These are phyloP conservation scores for Alouatta palliata DNA, from an alignment of 2,113 vertebrate genomes.

Conservation along the genomic window DNA sequence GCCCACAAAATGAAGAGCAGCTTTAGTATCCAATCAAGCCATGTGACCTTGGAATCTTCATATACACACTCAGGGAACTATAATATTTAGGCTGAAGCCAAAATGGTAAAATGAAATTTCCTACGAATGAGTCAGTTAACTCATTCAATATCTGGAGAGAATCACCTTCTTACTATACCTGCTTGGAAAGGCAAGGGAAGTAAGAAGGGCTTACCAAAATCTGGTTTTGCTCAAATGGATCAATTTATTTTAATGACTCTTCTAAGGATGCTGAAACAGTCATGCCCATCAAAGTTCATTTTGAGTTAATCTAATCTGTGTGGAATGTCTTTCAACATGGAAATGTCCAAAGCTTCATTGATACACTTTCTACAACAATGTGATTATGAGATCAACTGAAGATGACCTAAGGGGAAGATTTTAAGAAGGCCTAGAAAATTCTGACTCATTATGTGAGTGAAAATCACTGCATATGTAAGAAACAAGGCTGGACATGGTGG, in stretches of 20 bases:
- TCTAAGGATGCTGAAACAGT: background rate
- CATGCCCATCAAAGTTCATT: fast-evolving
- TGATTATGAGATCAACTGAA: too few species aligned
- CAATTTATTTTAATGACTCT: background rate
- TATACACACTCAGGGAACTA: background rate
- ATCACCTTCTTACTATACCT: fast-evolving
- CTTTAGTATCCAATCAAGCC: background rate
- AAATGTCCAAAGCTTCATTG: background rate
- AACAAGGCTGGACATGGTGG: too few species aligned
- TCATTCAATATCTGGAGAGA: background rate
- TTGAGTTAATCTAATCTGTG: fast-evolving
- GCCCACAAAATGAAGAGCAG: too few species aligned
- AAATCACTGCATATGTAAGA: fast-evolving
- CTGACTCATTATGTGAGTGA: background rate
- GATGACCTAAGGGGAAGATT: too few species aligned
- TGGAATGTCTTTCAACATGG: background rate
- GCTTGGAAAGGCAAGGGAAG: background rate
- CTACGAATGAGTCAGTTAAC: fast-evolving
- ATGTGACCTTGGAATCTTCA: too few species aligned
- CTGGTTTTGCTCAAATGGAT: background rate
- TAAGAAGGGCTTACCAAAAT: background rate
- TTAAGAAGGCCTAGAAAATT: background rate
- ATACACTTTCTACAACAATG: background rate
- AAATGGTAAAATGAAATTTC: fast-evolving
- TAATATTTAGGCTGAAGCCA: too few species aligned